Percentiles rank a stretch among this genome's conserved stretches.
These are phyloP conservation scores for Globicephala melas DNA, from an alignment of 2,113 vertebrate species.

Conservation along the genomic window DNA sequence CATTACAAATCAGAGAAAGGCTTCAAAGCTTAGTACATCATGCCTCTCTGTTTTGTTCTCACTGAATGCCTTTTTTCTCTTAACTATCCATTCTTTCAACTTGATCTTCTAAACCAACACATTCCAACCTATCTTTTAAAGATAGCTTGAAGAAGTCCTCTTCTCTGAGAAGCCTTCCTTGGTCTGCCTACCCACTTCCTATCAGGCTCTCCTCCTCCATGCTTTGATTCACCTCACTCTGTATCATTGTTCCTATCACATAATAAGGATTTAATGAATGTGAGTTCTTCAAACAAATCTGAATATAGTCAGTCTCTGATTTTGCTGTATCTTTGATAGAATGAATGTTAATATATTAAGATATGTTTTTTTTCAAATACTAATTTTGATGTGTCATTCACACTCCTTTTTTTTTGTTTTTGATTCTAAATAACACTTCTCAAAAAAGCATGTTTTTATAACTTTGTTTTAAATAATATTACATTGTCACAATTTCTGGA, in stretches of 20 bases:
- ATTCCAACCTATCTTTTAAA: background rate
- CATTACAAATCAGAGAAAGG: background rate
- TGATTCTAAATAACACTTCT: background rate
- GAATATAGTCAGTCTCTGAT: background rate
- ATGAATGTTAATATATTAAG: background rate
- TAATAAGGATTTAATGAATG: background rate
- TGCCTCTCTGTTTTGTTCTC: background rate
- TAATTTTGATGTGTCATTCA: background rate
- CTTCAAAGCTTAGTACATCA: background rate
- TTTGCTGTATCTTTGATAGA: background rate
- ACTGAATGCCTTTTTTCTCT: background rate
- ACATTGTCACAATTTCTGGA: background rate
- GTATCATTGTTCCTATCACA: background rate
- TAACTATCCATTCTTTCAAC: background rate
- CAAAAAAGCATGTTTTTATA: background rate
- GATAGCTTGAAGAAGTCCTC: background rate
- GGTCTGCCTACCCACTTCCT: fast-evolving
- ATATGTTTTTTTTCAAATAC: background rate
- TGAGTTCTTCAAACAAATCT: background rate
- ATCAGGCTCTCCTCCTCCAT: fast-evolving
- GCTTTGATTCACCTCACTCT: background rate
- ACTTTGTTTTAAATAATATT: background rate
- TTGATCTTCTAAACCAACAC: background rate
- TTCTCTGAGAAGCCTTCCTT: background rate
- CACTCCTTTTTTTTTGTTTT: background rate